Evolutionary conservation across 2,888 invertebrate species (phyloP), one percentile per base, ranked within the genome.

Genomic region (Xylocampa areola): DNA sequence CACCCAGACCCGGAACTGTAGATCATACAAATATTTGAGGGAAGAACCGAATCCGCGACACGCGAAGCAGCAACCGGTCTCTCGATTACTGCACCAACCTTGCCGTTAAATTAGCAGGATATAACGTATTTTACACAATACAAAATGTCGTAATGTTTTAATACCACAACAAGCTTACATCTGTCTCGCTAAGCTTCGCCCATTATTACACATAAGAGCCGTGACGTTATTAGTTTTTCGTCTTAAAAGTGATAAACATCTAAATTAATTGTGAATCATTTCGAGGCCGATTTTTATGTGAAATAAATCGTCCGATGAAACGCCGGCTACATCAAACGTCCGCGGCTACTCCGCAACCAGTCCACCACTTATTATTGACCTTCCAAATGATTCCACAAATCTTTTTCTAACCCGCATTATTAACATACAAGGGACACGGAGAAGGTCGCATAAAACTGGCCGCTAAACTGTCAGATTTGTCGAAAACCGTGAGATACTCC

Each of bases 231-330:
- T 88, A 87, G 88, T 85, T 87, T 88, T 91, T 90, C 90, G 80
- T 81, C 84, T 87, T 84, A 90, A n/a, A 90, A 85, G 74, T 88
- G 92, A 92, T 92, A 91, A 89, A 88, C 77, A 92, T 92, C 91
- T 89, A 82, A 91, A 91, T 91, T 85, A 88, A 87, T 90, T 87
- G 82, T 84, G 85, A 82, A 86, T 82, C 85, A 82, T 85, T 88
- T 77, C 77, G 81, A 61, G 73, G 79, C 81, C 84, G 82, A 85
- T 85, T 79, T 90, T 90, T 90, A 88, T 90, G 87, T 86, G 88
- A 87, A 90, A 91, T 87, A 89, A 88, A 90, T 90, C 87, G 82
- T 76, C 77, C 68, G 82, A 80, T 77, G 81, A 78, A 82, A 76
- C 79, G 83, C 80, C 87, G 89, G 87, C 73, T 77, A 85, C 86